Percentiles rank a stretch among this genome's conserved stretches.
phyloP scores from a whole-genome alignment of 2,888 invertebrate genomes.

The Crocallis elinguaria region DNA sequence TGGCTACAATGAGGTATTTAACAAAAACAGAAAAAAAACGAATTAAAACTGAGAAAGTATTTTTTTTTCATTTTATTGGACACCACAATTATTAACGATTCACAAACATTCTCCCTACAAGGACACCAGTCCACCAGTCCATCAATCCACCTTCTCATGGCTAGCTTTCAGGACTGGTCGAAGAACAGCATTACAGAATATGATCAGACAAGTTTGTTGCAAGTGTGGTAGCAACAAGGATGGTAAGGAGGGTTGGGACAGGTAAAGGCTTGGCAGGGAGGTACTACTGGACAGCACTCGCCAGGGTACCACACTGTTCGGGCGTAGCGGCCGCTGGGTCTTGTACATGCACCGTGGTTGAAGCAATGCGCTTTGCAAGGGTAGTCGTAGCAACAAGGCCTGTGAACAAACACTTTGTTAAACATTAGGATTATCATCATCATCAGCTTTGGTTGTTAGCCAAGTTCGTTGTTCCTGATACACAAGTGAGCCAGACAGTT shows the following conservation, averaged over 20 bases:
- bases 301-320: slow-evolving; percentile 78
- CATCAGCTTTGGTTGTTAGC: not conserved
- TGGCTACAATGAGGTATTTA: no score
- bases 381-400: slow-evolving; percentile 77
- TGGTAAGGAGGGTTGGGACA: slow-evolving; percentile 78
- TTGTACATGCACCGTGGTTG: slow-evolving; percentile 73
- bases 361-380: slow-evolving; percentile 80
- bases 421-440: not conserved
- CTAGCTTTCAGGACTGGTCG: no score
- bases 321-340: slow-evolving; percentile 76
- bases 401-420: slow-evolving; percentile 40
- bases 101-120: slow-evolving; percentile 25
- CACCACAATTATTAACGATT: slow-evolving; percentile 21
- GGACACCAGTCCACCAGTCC: no score
- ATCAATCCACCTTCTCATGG: no score
- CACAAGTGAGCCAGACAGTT: no score
- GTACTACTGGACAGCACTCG: slow-evolving; percentile 67
- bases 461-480: not conserved
- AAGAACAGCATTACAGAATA: not conserved
- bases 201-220: slow-evolving; percentile 68
- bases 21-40: no score
- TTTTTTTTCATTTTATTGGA: slow-evolving; percentile 14
- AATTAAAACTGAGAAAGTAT: no score
- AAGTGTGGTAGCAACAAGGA: slow-evolving; percentile 73
- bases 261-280: slow-evolving; percentile 76